A percentile compares a stretch with the other conserved stretches of the same genome.
Evolutionary conservation across 2,888 invertebrate species (phyloP).

Genomic region (Ligdia adustata): DNA sequence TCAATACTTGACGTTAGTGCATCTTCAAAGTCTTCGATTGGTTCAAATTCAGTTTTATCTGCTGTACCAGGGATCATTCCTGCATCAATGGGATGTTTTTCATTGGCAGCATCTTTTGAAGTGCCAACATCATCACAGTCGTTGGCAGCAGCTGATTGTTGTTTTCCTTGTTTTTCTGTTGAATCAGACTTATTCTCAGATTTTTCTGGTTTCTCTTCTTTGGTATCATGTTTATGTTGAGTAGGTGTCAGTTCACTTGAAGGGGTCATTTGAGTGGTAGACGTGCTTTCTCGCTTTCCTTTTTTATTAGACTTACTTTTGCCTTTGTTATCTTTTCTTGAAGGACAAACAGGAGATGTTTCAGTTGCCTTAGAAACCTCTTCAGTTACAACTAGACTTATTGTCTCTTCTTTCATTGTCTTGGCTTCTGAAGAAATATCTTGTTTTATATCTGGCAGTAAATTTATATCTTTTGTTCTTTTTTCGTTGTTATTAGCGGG

Average conservation of each 20-base stretch:
- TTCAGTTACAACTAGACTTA: not conserved
- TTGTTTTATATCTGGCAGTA: constrained; percentile 4
- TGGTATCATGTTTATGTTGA: constrained; percentile 37
- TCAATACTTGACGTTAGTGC: constrained; percentile 72
- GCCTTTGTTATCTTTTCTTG: constrained; percentile 67
- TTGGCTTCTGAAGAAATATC: constrained; percentile 15
- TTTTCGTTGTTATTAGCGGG: constrained; percentile 16
- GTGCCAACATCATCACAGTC: constrained; percentile 21
- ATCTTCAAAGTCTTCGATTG: constrained; percentile 75
- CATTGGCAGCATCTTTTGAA: constrained; percentile 26
- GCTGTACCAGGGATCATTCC: constrained; percentile 25
- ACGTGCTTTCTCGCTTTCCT: constrained; percentile 53
- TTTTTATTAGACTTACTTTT: constrained; percentile 70
- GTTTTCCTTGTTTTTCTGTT: constrained; percentile 58
- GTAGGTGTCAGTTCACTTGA: constrained; percentile 27
- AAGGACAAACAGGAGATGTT: constrained; percentile 51
- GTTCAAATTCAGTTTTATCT: constrained; percentile 53
- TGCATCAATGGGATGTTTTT: constrained; percentile 6
- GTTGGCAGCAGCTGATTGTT: constrained; percentile 44
- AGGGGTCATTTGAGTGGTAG: constrained; percentile 24
- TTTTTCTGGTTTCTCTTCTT: constrained; percentile 46
- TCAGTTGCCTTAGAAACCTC: constrained; percentile 27
- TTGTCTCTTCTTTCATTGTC: constrained; percentile 20
- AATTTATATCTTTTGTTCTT: not conserved
- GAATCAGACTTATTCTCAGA: constrained; percentile 45